A percentile compares a stretch with the other conserved stretches of the same genome.
phyloP scores from a whole-genome alignment of 2,797 vertebrate genomes.

The Paedocypris micromegethes region DNA sequence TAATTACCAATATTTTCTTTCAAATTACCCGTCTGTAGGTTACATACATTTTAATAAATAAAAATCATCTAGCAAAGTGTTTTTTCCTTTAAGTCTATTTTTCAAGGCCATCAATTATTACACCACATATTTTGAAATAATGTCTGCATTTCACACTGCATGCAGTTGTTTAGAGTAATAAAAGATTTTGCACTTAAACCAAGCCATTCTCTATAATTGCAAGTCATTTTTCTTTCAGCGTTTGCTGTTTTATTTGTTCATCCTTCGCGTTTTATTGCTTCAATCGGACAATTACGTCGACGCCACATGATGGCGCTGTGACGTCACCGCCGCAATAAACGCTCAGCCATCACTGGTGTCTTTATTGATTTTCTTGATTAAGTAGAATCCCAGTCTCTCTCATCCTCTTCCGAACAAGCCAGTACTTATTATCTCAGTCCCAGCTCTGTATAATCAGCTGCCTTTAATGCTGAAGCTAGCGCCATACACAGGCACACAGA shows the following conservation, averaged over 20 bases:
- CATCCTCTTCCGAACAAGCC: background rate
- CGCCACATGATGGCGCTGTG: conserved; percentile 34
- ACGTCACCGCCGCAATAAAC: conserved; percentile 1
- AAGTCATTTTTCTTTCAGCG: background rate
- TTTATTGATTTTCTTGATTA: conserved; percentile 13
- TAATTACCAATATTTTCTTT: too few relatives aligned
- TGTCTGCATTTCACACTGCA: conserved; percentile 29
- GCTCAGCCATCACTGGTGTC: conserved; percentile 1
- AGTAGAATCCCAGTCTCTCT: conserved; percentile 4
- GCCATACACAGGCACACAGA: background rate
- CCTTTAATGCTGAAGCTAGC: background rate
- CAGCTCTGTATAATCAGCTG: conserved; percentile 11
- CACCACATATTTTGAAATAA: background rate
- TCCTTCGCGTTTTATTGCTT: too few relatives aligned
- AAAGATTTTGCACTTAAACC: conserved; percentile 28
- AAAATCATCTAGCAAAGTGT: background rate
- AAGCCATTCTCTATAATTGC: background rate
- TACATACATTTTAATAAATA: too few relatives aligned
- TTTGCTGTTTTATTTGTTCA: background rate
- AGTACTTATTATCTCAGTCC: conserved; percentile 9
- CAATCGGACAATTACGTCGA: too few relatives aligned
- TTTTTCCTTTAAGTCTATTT: background rate
- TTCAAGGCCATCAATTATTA: background rate
- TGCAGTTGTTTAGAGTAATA: conserved; percentile 43
- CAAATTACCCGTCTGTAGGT: too few relatives aligned